Conservation (phyloP, 1,140 invertebrate genomes). For the Ostrea denselamellosa region DNA sequence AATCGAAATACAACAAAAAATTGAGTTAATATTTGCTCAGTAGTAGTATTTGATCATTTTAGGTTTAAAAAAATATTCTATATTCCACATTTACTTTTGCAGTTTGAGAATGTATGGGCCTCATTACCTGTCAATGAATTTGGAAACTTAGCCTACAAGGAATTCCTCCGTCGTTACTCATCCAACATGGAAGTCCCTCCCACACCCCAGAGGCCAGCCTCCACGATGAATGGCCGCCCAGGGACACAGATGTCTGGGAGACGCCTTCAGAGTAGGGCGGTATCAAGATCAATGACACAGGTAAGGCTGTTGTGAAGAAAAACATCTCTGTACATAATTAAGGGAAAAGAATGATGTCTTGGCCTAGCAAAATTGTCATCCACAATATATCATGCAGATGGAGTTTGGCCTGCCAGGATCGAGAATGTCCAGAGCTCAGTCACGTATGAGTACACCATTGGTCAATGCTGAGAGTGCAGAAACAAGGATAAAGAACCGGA, state of each 20-base stretch:
- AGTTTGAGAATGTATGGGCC: constrained; percentile 74
- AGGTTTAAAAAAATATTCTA: too few species aligned
- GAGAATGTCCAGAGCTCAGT: constrained; percentile 63
- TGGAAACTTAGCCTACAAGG: constrained; percentile 73
- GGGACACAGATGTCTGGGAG: constrained; percentile 53
- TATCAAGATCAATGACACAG: constrained; percentile 63
- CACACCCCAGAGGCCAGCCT: constrained; percentile 60
- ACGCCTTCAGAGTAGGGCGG: constrained; percentile 58
- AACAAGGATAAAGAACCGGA: constrained; percentile 64
- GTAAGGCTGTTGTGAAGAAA: constrained; percentile 50
- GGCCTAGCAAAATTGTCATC: background rate
- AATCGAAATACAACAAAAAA: too few species aligned
- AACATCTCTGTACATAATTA: background rate
- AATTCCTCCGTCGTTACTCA: constrained; percentile 70
- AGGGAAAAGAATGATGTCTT: background rate
- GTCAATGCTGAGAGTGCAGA: constrained; percentile 74
- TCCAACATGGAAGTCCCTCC: constrained; percentile 49
- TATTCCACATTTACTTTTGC: constrained; percentile 29
- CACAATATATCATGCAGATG: constrained; percentile 48
- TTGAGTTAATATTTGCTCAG: too few species aligned
- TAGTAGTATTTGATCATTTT: too few species aligned
- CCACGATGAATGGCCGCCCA: constrained; percentile 54
- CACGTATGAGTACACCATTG: constrained; percentile 67
- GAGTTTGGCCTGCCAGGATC: constrained; percentile 60
- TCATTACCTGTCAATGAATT: constrained; percentile 71